Evolutionary conservation across 1,140 invertebrate genomes (phyloP).

Genomic region (Oncopodura yosiiana): DNA sequence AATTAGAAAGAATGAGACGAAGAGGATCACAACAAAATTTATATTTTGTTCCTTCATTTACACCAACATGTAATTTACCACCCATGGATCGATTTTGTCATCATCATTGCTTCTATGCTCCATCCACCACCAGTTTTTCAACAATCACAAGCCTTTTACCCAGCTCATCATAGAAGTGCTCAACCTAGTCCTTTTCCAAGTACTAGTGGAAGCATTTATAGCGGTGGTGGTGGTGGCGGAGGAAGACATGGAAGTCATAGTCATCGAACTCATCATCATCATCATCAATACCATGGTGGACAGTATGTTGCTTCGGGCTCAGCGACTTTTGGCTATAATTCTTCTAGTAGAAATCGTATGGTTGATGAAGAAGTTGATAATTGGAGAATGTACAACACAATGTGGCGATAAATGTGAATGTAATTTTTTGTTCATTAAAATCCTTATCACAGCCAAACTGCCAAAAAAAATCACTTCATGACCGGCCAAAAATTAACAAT

Average conservation of each 20-base stretch:
- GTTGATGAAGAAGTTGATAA: slow-evolving; percentile 5
- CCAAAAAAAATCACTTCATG: too few relatives aligned
- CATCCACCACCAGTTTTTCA: slow-evolving; percentile 1
- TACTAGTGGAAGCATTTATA: too few relatives aligned
- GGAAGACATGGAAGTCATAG: background rate
- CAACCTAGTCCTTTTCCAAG: slow-evolving; percentile 18
- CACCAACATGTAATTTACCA: slow-evolving; percentile 18
- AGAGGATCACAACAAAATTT: slow-evolving; percentile 13
- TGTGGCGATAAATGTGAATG: slow-evolving; percentile 19
- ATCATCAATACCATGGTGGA: slow-evolving; percentile 1
- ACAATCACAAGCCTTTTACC: slow-evolving; percentile 2
- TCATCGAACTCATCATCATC: slow-evolving; percentile 13
- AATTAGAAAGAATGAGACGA: slow-evolving; percentile 19
- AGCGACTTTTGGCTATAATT: background rate
- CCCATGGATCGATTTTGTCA: slow-evolving; percentile 1
- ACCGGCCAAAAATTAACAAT: too few relatives aligned
- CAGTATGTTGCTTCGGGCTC: background rate
- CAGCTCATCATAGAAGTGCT: slow-evolving; percentile 12
- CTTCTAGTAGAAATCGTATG: background rate
- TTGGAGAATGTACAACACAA: slow-evolving; percentile 9
- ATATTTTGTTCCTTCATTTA: slow-evolving; percentile 11
- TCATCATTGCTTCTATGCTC: background rate
- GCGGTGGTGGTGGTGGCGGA: background rate
- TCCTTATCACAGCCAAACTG: too few relatives aligned
- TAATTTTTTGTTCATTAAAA: too few relatives aligned